Evolutionary conservation across 1,140 invertebrate genomes (phyloP), one percentile per base, ranked within the genome.

Genomic region (Elysia chlorotica): DNA sequence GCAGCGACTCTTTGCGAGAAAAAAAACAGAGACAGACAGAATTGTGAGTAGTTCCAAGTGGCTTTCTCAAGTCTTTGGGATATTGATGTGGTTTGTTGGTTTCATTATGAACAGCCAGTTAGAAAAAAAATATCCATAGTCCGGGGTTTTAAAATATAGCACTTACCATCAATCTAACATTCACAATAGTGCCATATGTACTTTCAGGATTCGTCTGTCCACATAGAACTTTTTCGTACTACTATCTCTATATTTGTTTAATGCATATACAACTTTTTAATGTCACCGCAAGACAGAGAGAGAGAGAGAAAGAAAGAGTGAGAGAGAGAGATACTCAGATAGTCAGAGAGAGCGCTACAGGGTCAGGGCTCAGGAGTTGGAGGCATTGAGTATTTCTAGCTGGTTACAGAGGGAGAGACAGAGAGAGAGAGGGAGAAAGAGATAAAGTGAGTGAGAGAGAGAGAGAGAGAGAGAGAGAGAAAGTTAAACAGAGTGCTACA

Each of bases 301-400:
- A n/a, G n/a, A n/a, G n/a, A n/a, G n/a, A n/a, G n/a, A n/a, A n/a
- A n/a, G n/a, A n/a, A n/a, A n/a, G n/a, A n/a, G n/a, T n/a, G n/a
- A n/a, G n/a, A n/a, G n/a, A n/a, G n/a, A n/a, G n/a, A n/a, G n/a
- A n/a, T n/a, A n/a, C n/a, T n/a, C n/a, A n/a, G n/a, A n/a, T n/a
- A 86, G 87, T 76, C 88, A 89, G 78, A 76, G 88, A 35, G 88
- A 89, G 76, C 74, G 88, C 70, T 89, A 88, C 77, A 68, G 85
- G 48, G 54, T 83, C 21, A 59, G 86, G 41, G 86, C 87, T 65
- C 86, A 89, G 75, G 89, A 89, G 69, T 78, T 90, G 53, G 89
- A 90, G 74, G 84, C 82, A 23, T 85, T 87, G 76, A 81, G 82
- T 79, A 2, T 35, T 33, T 36, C 30, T 48, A 14, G 10, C 10